These are phyloP conservation scores for Aurelia aurita DNA, from an alignment of 30 jellyfish, hydroid and myxozoan genomes.

Conservation along the genomic window DNA sequence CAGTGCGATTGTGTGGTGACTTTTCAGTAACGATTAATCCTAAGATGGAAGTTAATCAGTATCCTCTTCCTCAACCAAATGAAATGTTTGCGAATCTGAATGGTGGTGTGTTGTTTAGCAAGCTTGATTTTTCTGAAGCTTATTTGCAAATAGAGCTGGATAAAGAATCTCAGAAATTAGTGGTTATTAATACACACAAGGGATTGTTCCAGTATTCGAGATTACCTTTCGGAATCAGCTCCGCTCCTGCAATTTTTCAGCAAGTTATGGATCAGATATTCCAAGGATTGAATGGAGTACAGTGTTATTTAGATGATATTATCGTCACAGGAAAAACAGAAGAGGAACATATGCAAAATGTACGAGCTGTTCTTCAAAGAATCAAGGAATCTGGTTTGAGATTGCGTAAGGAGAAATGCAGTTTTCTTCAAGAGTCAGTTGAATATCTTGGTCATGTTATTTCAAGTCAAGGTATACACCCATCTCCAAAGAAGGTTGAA, in stretches of 20 bases:
- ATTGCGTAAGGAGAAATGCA: too few species aligned
- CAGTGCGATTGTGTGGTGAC: slow-evolving; percentile 75
- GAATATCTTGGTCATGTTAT: too few species aligned
- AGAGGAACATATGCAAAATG: too few species aligned
- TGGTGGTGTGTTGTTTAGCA: slow-evolving; percentile 74
- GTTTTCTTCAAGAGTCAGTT: too few species aligned
- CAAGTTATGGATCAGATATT: slow-evolving; percentile 67
- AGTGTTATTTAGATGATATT: slow-evolving; percentile 58
- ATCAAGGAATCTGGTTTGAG: too few species aligned
- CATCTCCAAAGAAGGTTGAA: too few species aligned
- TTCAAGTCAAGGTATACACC: too few species aligned
- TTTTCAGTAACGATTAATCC: slow-evolving; percentile 69
- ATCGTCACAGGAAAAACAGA: slow-evolving; percentile 46
- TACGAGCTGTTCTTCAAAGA: too few species aligned
- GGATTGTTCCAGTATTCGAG: slow-evolving; percentile 56
- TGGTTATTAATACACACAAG: too few species aligned
- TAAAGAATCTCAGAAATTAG: too few species aligned
- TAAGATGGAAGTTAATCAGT: slow-evolving; percentile 64
- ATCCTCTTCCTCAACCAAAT: slow-evolving; percentile 67
- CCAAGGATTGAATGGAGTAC: slow-evolving; percentile 52
- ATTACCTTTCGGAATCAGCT: slow-evolving; percentile 69
- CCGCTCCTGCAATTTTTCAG: slow-evolving; percentile 75
- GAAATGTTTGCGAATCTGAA: slow-evolving; percentile 55
- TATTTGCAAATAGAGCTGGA: too few species aligned
- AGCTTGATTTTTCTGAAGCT: too few species aligned